Evolutionary conservation across 2,888 invertebrate species (phyloP).

Genomic region (Temnothorax rugatulus): DNA sequence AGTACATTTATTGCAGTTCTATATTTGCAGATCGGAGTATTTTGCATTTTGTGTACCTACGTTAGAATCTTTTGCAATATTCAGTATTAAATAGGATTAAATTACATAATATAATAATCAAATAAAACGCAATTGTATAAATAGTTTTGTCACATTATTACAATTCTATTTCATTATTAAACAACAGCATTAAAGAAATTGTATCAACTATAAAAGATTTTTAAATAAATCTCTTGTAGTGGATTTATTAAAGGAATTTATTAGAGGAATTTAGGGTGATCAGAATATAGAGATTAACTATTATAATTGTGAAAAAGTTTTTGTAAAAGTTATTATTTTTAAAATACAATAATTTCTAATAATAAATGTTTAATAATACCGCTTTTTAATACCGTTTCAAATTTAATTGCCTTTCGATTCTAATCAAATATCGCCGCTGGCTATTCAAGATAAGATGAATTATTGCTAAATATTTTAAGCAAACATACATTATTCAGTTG

Average conservation of each 20-base stretch:
- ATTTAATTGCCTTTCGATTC: background rate
- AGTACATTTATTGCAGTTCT: background rate
- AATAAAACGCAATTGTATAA: slow-evolving; percentile 1
- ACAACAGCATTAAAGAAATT: background rate
- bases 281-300: background rate
- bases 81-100: background rate
- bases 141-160: background rate
- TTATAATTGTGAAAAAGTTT: background rate
- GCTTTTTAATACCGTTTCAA: background rate
- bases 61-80: background rate
- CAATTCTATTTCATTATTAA: background rate
- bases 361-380: slow-evolving; percentile 4
- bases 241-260: no score
- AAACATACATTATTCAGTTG: slow-evolving; percentile 19
- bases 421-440: background rate
- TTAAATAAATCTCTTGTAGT: background rate
- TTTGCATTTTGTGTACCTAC: background rate
- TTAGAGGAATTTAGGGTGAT: background rate
- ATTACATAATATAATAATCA: slow-evolving; percentile 12
- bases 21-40: background rate
- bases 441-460: slow-evolving; percentile 19
- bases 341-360: background rate
- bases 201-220: background rate
- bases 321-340: background rate
- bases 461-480: slow-evolving; percentile 16